Conservation (phyloP, 1,140 invertebrate genomes). For the Hetaerina americana region DNA sequence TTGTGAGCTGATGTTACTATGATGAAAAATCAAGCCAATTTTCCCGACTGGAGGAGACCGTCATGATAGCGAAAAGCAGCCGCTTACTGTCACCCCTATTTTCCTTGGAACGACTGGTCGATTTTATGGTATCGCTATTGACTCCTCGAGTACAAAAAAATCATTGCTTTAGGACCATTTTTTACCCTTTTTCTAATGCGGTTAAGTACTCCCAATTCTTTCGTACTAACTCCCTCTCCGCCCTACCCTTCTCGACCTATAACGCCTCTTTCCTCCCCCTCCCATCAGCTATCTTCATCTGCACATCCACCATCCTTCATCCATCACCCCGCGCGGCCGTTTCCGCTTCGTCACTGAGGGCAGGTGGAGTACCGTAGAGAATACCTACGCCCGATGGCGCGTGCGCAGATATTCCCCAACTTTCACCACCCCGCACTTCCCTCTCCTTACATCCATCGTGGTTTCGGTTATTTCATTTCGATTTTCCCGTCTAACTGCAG, state of each 20-base stretch:
- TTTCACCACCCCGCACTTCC: too few species aligned
- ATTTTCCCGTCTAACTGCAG: too few species aligned
- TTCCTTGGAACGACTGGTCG: too few species aligned
- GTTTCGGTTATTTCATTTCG: too few species aligned
- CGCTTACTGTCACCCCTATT: not conserved
- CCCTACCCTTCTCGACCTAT: too few species aligned
- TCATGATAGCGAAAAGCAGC: not conserved
- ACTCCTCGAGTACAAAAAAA: too few species aligned
- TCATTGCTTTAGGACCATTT: too few species aligned
- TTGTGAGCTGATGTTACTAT: too few species aligned
- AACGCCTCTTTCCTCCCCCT: too few species aligned
- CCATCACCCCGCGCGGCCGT: not conserved
- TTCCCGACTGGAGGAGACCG: not conserved
- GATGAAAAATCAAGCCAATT: too few species aligned
- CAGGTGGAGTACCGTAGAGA: not conserved
- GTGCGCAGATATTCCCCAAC: not conserved
- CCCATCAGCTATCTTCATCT: not conserved
- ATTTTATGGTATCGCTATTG: too few species aligned
- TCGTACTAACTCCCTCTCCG: not conserved
- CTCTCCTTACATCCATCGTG: too few species aligned
- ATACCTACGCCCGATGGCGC: not conserved
- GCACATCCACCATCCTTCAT: not conserved
- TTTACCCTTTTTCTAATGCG: not conserved
- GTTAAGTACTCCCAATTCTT: not conserved
- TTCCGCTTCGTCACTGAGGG: not conserved